phyloP scores from a whole-genome alignment of 1,140 invertebrate genomes.

The Drosophila albomicans region DNA sequence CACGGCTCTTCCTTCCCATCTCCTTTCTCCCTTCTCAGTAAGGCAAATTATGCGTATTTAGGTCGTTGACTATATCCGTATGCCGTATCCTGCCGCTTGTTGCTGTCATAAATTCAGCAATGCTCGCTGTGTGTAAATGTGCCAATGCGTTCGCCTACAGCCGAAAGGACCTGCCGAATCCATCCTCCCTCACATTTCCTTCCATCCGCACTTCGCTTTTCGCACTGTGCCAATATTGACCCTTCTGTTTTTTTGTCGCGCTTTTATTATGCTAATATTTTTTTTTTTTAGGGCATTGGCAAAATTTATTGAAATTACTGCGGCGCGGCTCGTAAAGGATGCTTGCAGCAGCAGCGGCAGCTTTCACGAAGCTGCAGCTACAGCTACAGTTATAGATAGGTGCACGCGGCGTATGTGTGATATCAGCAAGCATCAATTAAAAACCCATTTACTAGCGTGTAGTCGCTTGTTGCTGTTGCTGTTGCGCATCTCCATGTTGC shows the following conservation, averaged over 20 bases:
- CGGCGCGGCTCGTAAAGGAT: slow-evolving; percentile 39
- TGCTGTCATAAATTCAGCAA: slow-evolving; percentile 70
- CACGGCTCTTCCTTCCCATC: slow-evolving; percentile 26
- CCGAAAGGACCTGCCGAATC: slow-evolving; percentile 1
- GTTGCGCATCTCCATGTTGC: slow-evolving; percentile 9
- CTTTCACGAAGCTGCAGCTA: neutral
- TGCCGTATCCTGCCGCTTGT: slow-evolving; percentile 59
- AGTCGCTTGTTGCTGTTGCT: slow-evolving; percentile 41
- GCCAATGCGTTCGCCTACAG: slow-evolving; percentile 62
- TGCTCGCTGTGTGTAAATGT: slow-evolving; percentile 71
- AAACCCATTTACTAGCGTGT: slow-evolving; percentile 55
- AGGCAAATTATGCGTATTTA: slow-evolving; percentile 77
- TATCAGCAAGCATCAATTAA: slow-evolving; percentile 66
- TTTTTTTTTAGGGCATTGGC: slow-evolving; percentile 58
- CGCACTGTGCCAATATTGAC: slow-evolving; percentile 64
- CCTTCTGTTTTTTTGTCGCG: slow-evolving; percentile 79
- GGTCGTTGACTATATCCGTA: slow-evolving; percentile 61
- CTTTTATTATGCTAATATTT: slow-evolving; percentile 84
- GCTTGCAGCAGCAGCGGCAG: neutral
- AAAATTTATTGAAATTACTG: slow-evolving; percentile 83
- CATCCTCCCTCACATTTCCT: neutral
- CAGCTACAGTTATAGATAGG: neutral
- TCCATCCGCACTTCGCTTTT: neutral
- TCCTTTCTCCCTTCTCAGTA: neutral
- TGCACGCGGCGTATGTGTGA: slow-evolving; percentile 49